Evolutionary conservation across 64 coral and sea anemone species (phyloP).

Genomic region (Dendrophyllia cribrosa): DNA sequence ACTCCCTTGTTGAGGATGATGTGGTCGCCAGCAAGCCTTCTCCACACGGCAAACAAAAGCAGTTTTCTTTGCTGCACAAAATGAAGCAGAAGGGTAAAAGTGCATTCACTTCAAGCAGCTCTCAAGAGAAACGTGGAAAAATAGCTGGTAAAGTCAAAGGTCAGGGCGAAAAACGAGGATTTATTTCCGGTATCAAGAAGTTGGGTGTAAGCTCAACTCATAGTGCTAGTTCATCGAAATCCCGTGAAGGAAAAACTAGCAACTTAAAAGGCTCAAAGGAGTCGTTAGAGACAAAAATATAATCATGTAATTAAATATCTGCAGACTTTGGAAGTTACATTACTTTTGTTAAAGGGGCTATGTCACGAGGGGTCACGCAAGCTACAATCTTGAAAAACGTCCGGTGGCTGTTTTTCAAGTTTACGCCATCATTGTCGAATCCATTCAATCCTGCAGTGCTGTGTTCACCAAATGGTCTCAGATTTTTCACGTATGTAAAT

Average conservation of each 20-base stretch:
- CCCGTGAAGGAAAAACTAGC: slow-evolving; percentile 1
- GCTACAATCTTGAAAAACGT: too few species aligned
- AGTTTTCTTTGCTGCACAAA: slow-evolving; percentile 76
- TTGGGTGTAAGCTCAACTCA: background rate
- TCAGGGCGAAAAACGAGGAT: slow-evolving; percentile 26
- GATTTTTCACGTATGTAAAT: too few species aligned
- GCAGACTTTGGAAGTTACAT: background rate
- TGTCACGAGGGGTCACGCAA: too few species aligned
- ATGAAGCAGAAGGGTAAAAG: slow-evolving; percentile 73
- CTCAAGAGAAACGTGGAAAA: slow-evolving; percentile 34
- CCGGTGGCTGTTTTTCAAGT: too few species aligned
- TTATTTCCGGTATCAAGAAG: slow-evolving; percentile 46
- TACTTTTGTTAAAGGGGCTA: background rate
- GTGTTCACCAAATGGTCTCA: too few species aligned
- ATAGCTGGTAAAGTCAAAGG: background rate
- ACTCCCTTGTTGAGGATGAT: slow-evolving; percentile 79
- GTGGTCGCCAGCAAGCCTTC: slow-evolving; percentile 62
- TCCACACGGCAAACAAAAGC: slow-evolving; percentile 63
- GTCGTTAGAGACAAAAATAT: slow-evolving; percentile 41
- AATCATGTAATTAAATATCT: background rate
- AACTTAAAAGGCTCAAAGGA: slow-evolving; percentile 18
- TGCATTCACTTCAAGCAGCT: slow-evolving; percentile 67
- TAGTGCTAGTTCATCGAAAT: slow-evolving; percentile 20
- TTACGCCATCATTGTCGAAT: too few species aligned
- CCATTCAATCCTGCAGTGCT: too few species aligned